Percentiles rank a stretch among this genome's conserved stretches.
Evolutionary conservation across 2,797 vertebrate genomes (phyloP).

Genomic region (Chelon labrosus): DNA sequence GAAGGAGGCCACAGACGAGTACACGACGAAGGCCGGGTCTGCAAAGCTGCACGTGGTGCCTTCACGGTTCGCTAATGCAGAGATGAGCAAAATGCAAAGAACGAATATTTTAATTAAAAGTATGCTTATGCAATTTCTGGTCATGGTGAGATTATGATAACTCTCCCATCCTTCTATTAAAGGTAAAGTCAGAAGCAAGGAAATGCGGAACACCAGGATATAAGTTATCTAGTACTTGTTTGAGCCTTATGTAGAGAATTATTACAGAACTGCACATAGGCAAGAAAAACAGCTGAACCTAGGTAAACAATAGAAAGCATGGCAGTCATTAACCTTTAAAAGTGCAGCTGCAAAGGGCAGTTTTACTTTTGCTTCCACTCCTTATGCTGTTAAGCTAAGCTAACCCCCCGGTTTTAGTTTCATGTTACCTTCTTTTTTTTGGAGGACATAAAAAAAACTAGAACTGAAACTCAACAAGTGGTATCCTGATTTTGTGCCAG

Average conservation of each 20-base stretch:
- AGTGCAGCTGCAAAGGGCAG: background rate
- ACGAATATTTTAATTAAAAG: background rate
- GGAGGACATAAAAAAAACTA: too few species aligned
- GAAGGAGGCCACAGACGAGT: slow-evolving; percentile 88
- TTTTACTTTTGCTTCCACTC: too few species aligned
- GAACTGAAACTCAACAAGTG: background rate
- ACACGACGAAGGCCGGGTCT: slow-evolving; percentile 86
- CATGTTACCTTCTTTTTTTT: too few species aligned
- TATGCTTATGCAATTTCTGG: background rate
- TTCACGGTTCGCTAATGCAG: slow-evolving; percentile 72
- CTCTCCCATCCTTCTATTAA: too few species aligned
- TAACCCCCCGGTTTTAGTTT: too few species aligned
- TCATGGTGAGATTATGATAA: background rate
- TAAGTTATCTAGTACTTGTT: too few species aligned
- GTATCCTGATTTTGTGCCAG: background rate
- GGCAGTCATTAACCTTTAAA: background rate
- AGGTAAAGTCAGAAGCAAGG: too few species aligned
- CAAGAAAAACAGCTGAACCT: background rate
- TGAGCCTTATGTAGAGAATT: too few species aligned
- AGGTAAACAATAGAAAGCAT: background rate
- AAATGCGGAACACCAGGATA: background rate
- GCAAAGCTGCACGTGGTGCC: slow-evolving; percentile 85
- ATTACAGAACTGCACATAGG: background rate
- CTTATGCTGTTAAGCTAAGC: too few species aligned
- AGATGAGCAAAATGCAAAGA: background rate